These are phyloP conservation scores for Hippopotamyrus pictus DNA, from an alignment of 2,797 vertebrate genomes.

Conservation along the genomic window DNA sequence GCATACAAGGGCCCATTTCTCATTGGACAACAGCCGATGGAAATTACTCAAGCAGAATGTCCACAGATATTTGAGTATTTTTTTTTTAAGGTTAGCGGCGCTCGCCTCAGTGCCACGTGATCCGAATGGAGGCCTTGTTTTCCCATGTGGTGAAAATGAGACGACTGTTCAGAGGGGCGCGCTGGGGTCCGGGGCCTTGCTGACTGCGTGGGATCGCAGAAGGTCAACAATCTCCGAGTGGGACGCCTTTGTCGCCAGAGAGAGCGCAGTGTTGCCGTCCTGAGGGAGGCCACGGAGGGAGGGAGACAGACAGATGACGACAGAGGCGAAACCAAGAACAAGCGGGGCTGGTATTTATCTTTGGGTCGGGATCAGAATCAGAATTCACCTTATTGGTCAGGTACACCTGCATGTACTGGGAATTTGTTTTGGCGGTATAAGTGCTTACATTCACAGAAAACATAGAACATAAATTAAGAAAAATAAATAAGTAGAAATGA, in stretches of 20 bases:
- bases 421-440: background rate
- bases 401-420: background rate
- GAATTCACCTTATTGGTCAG: background rate
- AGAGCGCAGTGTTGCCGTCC: constrained; percentile 61
- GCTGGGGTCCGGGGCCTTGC: constrained; percentile 37
- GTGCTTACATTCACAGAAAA: background rate
- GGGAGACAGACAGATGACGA: background rate
- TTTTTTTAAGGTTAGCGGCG: background rate
- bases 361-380: background rate
- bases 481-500: background rate
- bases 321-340: background rate
- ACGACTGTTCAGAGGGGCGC: constrained; percentile 11
- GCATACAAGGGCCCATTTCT: background rate
- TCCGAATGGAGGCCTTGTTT: constrained; percentile 17
- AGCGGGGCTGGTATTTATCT: background rate
- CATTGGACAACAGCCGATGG: constrained; percentile 1
- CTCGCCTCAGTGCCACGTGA: background rate
- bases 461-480: background rate
- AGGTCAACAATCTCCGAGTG: constrained; percentile 60
- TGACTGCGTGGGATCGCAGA: constrained; percentile 57
- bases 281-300: constrained; percentile 33
- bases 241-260: constrained; percentile 56
- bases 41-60: background rate
- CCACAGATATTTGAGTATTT: background rate
- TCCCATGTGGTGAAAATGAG: constrained; percentile 28